Percentiles rank a stretch among this genome's conserved stretches.
Evolutionary conservation across 2,797 vertebrate species (phyloP).

Genomic region (Parauchenoglanis ngamensis): DNA sequence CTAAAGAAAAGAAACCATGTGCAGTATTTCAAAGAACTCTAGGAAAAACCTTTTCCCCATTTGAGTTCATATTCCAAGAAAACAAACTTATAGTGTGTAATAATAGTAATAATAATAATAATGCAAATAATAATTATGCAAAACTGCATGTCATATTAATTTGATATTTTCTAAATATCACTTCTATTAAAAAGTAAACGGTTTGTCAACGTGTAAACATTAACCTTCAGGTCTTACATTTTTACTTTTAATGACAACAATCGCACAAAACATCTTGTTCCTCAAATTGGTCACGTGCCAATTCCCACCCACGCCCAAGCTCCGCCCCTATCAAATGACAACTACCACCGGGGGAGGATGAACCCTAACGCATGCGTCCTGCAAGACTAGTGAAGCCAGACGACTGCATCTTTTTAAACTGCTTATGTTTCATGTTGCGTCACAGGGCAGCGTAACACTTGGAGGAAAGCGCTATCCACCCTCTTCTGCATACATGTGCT

Average conservation of each 20-base stretch:
- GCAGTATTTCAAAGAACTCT: background rate
- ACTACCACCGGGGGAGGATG: background rate
- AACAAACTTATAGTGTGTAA: slow-evolving; percentile 1
- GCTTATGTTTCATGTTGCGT: background rate
- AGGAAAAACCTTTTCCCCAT: background rate
- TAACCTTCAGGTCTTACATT: background rate
- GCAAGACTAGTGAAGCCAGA: background rate
- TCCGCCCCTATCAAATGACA: background rate
- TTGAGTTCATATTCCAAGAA: background rate
- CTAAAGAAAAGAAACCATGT: background rate
- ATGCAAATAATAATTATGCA: background rate
- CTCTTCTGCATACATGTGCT: background rate
- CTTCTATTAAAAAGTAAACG: background rate
- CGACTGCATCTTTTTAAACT: too few relatives aligned
- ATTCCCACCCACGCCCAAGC: background rate
- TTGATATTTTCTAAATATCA: background rate
- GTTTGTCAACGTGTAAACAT: background rate
- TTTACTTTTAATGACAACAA: background rate
- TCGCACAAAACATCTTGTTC: background rate
- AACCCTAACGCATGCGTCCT: background rate
- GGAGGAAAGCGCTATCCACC: background rate
- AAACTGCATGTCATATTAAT: background rate
- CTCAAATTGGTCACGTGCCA: background rate
- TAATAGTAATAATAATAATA: background rate
- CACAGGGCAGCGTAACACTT: background rate